These are phyloP conservation scores for Zoroaster sp. DNA, from an alignment of 53 echinoderm and acorn worm species.

Conservation along the genomic window DNA sequence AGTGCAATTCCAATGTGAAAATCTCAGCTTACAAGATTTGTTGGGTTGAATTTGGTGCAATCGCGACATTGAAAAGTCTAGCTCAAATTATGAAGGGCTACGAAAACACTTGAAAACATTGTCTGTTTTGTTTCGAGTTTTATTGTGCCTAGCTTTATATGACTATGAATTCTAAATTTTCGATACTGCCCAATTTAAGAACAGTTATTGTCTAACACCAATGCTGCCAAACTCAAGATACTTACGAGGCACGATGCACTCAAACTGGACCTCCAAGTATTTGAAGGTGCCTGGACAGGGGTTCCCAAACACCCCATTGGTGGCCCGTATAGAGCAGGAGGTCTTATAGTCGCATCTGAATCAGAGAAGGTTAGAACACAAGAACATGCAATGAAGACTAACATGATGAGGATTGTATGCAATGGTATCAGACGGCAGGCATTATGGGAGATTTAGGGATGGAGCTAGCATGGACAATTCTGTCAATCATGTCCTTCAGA, in stretches of 20 bases:
- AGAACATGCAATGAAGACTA: constrained; percentile 53
- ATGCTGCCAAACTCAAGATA: not conserved
- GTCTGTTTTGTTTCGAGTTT: not conserved
- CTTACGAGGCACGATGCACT: constrained; percentile 49
- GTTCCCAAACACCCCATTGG: constrained; percentile 58
- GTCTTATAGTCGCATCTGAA: constrained; percentile 70
- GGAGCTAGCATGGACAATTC: no score
- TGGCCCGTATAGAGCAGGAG: constrained; percentile 58
- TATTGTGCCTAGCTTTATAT: no score
- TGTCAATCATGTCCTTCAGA: no score
- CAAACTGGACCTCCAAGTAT: constrained; percentile 78
- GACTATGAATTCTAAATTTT: no score
- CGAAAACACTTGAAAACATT: not conserved
- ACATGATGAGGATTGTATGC: not conserved
- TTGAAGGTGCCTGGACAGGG: constrained; percentile 67
- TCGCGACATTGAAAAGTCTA: not conserved
- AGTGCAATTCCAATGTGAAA: no score
- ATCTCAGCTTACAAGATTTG: no score
- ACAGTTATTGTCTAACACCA: not conserved
- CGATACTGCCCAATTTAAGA: no score
- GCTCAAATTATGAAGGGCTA: not conserved
- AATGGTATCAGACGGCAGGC: not conserved
- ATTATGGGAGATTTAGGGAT: no score
- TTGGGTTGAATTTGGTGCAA: no score
- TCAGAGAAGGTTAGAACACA: constrained; percentile 48